Percentiles rank a stretch among this genome's conserved stretches.
phyloP scores from a whole-genome alignment of 2,888 invertebrate genomes.

The Taenaris catops region DNA sequence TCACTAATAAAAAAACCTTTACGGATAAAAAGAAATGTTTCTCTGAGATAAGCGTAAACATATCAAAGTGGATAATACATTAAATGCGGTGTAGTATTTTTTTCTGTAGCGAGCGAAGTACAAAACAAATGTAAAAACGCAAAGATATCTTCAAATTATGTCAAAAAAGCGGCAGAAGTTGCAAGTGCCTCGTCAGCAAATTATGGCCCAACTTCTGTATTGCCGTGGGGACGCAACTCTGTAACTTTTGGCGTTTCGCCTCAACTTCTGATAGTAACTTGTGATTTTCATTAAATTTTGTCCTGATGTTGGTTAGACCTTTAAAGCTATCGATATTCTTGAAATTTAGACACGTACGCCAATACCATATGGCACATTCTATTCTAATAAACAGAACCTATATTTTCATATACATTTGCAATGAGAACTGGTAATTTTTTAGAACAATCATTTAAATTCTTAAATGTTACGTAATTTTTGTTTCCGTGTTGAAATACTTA shows the following conservation, averaged over 20 bases:
- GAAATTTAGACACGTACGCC: conserved; percentile 6
- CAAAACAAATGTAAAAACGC: conserved; percentile 13
- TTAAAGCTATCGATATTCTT: conserved; percentile 26
- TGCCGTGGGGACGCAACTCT: conserved; percentile 42
- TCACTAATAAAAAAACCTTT: too few species aligned
- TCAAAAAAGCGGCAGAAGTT: conserved; percentile 39
- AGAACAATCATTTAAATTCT: too few species aligned
- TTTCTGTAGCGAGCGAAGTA: conserved; percentile 5
- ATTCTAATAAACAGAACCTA: too few species aligned
- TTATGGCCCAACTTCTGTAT: conserved; percentile 54
- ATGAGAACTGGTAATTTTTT: too few species aligned
- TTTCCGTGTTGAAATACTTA: too few species aligned
- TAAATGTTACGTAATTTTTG: too few species aligned
- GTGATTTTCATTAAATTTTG: conserved; percentile 62
- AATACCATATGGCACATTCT: too few species aligned
- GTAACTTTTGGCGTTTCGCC: conserved; percentile 39
- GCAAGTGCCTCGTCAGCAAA: conserved; percentile 63
- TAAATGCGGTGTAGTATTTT: conserved; percentile 5
- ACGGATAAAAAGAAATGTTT: too few species aligned
- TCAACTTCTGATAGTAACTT: conserved; percentile 61
- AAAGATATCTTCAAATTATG: conserved; percentile 20
- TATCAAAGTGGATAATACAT: not conserved
- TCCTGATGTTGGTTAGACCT: conserved; percentile 25
- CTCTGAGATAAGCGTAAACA: not conserved
- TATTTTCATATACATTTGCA: too few species aligned